phyloP scores from a whole-genome alignment of 1,140 invertebrate species.

The Zaprionus taronus region DNA sequence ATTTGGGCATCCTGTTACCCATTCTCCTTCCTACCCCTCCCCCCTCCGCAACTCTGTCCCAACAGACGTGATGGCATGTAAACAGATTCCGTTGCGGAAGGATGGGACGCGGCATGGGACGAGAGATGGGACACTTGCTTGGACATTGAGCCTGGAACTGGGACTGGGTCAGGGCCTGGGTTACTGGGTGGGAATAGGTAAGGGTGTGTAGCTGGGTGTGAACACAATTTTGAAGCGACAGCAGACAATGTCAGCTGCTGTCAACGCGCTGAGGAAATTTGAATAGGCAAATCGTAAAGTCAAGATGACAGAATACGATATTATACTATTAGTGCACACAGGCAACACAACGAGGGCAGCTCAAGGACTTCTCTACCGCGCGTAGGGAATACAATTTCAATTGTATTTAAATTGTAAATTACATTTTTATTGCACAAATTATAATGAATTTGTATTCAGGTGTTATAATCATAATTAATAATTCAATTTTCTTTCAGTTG shows the following conservation, averaged over 20 bases:
- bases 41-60: not conserved
- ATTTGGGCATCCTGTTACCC: conserved; percentile 46
- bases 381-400: conserved; percentile 3
- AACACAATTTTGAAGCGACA: conserved; percentile 43
- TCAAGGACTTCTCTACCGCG: conserved; percentile 7
- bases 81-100: conserved; percentile 47
- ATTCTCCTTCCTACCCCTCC: not conserved
- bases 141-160: conserved; percentile 29
- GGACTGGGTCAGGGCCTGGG: conserved; percentile 1
- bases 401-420: not conserved
- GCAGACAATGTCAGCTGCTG: conserved; percentile 52
- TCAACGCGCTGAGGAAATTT: conserved; percentile 47
- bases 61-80: conserved; percentile 67
- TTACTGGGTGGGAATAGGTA: conserved; percentile 10
- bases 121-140: not conserved
- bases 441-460: not conserved
- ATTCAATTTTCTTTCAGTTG: not conserved
- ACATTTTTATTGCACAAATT: not conserved
- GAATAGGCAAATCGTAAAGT: conserved; percentile 53
- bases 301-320: conserved; percentile 44
- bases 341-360: conserved; percentile 23
- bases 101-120: conserved; percentile 11
- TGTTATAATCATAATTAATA: not conserved
- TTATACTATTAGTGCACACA: conserved; percentile 33
- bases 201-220: conserved; percentile 5